Conservation (phyloP, 2,113 vertebrate species). For the Cyprinodon variegatus region DNA sequence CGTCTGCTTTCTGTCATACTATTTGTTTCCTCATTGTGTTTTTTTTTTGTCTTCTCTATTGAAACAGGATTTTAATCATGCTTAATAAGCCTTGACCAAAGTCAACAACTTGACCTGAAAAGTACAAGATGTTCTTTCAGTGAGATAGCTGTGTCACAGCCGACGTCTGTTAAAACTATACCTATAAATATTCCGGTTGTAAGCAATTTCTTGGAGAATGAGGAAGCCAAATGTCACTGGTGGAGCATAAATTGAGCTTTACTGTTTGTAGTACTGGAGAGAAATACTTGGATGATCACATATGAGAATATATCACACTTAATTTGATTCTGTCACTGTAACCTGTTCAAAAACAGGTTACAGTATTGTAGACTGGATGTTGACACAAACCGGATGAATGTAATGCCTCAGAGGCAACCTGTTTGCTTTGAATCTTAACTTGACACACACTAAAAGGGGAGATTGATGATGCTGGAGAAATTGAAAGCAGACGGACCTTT, state of each 20-base stretch:
- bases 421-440: constrained; percentile 53
- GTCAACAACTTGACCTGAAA: constrained; percentile 12
- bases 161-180: constrained; percentile 4
- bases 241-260: constrained; percentile 50
- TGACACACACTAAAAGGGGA: constrained; percentile 27
- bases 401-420: background rate
- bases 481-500: constrained; percentile 15
- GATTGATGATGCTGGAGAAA: constrained; percentile 19
- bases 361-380: background rate
- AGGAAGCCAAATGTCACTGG: constrained; percentile 27
- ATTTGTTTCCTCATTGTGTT: background rate
- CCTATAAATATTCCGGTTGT: constrained; percentile 46
- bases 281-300: constrained; percentile 40
- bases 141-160: constrained; percentile 9
- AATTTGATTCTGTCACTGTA: constrained; percentile 3
- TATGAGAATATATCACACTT: constrained; percentile 45
- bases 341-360: constrained; percentile 10
- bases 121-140: constrained; percentile 29
- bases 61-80: background rate
- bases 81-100: background rate
- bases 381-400: background rate
- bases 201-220: constrained; percentile 23
- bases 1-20: background rate
- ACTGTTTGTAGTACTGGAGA: constrained; percentile 47
- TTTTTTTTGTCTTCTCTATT: background rate